A percentile compares a stretch with the other conserved stretches of the same genome.
phyloP scores from a whole-genome alignment of 2,888 invertebrate species.

The Meghimatium bilineatum region DNA sequence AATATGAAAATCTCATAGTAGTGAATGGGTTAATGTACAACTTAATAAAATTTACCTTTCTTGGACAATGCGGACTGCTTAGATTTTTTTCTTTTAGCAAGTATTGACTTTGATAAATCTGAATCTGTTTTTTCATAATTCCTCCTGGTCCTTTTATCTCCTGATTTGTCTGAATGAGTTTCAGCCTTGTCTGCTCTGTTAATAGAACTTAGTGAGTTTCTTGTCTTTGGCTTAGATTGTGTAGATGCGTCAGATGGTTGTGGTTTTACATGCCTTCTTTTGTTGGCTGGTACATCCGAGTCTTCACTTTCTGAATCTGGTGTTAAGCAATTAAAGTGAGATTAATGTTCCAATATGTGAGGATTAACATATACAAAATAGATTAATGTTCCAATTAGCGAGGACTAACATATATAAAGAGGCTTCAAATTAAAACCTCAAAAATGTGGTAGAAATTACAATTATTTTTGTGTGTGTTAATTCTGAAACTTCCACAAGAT shows the following conservation, averaged over 20 bases:
- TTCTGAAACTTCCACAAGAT: no score
- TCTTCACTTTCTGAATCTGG: background rate
- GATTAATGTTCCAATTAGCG: no score
- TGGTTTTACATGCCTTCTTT: background rate
- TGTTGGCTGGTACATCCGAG: background rate
- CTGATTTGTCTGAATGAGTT: background rate
- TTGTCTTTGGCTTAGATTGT: background rate
- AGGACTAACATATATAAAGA: no score
- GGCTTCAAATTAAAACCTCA: no score
- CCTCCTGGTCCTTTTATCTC: background rate
- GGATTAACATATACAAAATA: no score
- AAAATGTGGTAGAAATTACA: no score
- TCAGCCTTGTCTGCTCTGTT: background rate
- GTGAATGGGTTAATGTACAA: no score
- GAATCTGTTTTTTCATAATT: background rate
- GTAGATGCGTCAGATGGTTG: background rate
- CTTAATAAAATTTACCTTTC: background rate
- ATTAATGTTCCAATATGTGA: background rate
- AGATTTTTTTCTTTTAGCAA: background rate
- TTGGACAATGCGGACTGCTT: background rate
- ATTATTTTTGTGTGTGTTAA: no score
- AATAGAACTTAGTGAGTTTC: background rate
- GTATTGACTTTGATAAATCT: background rate
- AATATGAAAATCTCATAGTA: no score
- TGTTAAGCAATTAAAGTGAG: background rate